These are phyloP conservation scores for Tor tambroides DNA, from an alignment of 2,113 vertebrate genomes.

Conservation along the genomic window DNA sequence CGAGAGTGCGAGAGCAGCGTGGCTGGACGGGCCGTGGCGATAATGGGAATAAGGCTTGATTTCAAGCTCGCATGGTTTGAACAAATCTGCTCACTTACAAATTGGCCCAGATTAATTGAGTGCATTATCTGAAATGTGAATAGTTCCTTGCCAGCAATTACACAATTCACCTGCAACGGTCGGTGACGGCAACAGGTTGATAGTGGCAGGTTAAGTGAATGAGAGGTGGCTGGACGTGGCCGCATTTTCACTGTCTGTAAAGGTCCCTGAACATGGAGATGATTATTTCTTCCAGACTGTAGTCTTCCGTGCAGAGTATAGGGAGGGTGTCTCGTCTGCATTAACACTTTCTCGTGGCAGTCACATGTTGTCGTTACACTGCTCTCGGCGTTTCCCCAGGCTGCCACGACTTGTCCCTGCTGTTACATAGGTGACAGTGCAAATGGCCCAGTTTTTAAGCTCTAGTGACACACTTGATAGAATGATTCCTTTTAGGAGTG, in stretches of 20 bases:
- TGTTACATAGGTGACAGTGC: constrained; percentile 34
- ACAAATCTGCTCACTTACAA: constrained; percentile 52
- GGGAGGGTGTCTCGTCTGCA: not conserved
- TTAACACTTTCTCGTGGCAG: constrained; percentile 27
- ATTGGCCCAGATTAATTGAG: constrained; percentile 67
- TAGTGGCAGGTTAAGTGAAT: constrained; percentile 66
- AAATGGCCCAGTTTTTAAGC: constrained; percentile 36
- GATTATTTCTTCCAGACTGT: not conserved
- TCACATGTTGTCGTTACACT: not conserved
- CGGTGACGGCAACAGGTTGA: constrained; percentile 61
- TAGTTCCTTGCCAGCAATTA: constrained; percentile 59
- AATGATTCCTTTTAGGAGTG: constrained; percentile 3
- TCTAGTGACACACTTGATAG: constrained; percentile 37
- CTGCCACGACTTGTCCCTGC: not conserved
- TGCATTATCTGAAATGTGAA: constrained; percentile 63
- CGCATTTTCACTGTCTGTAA: constrained; percentile 26
- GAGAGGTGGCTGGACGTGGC: not conserved
- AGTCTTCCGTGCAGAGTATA: not conserved
- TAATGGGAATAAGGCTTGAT: constrained; percentile 58
- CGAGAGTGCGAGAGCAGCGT: not conserved
- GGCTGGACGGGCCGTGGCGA: constrained; percentile 16
- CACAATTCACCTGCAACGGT: constrained; percentile 55
- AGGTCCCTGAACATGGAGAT: not conserved
- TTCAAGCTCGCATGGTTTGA: constrained; percentile 61
- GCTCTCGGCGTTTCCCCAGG: not conserved